Evolutionary conservation across 2,888 invertebrate species (phyloP).

Genomic region (Torymus tubicola): DNA sequence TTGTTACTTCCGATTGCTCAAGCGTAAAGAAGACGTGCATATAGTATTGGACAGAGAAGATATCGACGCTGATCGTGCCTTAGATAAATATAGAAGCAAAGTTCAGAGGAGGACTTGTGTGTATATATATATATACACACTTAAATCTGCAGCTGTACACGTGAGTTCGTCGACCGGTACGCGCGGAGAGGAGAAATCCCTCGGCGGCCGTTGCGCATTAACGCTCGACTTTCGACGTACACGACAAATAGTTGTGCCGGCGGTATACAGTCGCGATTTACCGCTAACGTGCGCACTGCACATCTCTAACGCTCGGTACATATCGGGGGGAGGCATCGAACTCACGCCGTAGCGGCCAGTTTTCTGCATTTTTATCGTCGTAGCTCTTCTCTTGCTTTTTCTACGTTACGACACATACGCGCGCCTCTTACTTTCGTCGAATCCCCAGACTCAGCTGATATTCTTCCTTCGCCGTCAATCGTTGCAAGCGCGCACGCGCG

Average conservation of each 20-base stretch:
- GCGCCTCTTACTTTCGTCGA: constrained; percentile 43
- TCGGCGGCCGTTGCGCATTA: neutral
- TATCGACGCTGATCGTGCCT: neutral
- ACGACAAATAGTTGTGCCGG: neutral
- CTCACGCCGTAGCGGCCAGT: too few relatives aligned
- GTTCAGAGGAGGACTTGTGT: constrained; percentile 1
- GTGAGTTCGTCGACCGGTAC: constrained; percentile 28
- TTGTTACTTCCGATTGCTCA: too few relatives aligned
- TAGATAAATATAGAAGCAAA: neutral
- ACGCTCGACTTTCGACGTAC: constrained; percentile 13
- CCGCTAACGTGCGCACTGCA: neutral
- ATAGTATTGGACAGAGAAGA: too few relatives aligned
- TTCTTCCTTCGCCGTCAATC: constrained; percentile 12
- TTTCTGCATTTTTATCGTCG: too few relatives aligned
- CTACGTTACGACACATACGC: neutral
- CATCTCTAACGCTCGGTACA: too few relatives aligned
- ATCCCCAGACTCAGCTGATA: neutral
- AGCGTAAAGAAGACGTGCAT: neutral
- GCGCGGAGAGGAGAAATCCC: constrained; percentile 7
- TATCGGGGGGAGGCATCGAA: too few relatives aligned
- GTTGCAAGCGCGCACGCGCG: neutral
- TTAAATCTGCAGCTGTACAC: neutral
- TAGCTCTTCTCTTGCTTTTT: too few relatives aligned
- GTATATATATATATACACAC: too few relatives aligned
- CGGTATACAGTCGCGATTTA: neutral